Base-by-base conservation (phyloP, 92 coral and sea anemone species). In the Pocillopora grandis region DNA sequence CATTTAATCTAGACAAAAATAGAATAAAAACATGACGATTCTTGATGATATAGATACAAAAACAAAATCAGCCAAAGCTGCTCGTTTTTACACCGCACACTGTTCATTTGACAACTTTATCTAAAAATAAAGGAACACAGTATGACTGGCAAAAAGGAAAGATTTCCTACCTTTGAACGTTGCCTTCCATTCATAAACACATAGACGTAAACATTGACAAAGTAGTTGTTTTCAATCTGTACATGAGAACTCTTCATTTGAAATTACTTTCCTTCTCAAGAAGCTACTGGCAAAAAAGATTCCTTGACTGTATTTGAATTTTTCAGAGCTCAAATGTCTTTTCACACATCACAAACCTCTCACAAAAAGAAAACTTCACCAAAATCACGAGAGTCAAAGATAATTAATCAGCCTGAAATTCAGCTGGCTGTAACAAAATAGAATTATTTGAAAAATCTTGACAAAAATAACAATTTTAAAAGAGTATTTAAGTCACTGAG, bases 131-230 rank as follows among this genome's bases (percentile, higher is more conserved):
- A 69, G 23, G 82, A 63, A 16, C 52, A 83, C 86, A 83, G 80
- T 83, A 52, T 83, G 80, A 70, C 69, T 33, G 64, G 8, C 17
- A 36, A 48, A 67, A 72, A 19, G 19, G 12, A n/a, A 58, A 18
- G 31, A 12, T 37, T 42, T 72, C 86, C 15, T 74, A 83, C 86
- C 86, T 83, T 83, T 6, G 77, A 5, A n/a, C 80, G 79, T 17
- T 52, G 87, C 58, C 91, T 78, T 55, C 89, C 89, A 71, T 93
- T 89, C 72, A 90, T 86, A 69, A 86, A 88, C 52, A 94, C 92
- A 83, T 92, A 94, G 13, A 94, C 91, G 73, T 87, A 86, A 33
- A 94, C 91, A 83, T 92, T 94, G 75, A 94, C 94, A 87, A 81
- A 84, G 66, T 85, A 90, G 69, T 94, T 90, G 84, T 94, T 90